A percentile compares a stretch with the other conserved stretches of the same genome.
Evolutionary conservation across 2,797 vertebrate genomes (phyloP).

Genomic region (Trichosurus vulpecula): DNA sequence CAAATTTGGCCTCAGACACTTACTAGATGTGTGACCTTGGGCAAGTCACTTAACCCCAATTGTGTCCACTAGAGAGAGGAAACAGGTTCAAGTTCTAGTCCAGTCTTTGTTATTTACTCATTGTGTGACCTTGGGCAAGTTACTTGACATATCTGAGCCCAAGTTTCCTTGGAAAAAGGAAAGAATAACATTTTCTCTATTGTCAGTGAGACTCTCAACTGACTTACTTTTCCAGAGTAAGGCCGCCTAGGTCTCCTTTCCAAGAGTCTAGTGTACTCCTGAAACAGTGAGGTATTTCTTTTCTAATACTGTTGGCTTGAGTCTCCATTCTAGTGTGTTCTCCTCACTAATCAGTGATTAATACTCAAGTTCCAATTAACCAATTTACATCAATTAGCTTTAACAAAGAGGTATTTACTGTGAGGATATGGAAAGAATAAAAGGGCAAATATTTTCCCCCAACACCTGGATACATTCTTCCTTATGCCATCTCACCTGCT

Average conservation of each 20-base stretch:
- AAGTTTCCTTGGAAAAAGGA: not conserved
- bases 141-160: not conserved
- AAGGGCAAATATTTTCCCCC: not conserved
- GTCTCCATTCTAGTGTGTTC: not conserved
- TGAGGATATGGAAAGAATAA: not conserved
- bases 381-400: not conserved
- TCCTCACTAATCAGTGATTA: not conserved
- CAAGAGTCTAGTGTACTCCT: not conserved
- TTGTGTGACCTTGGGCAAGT: not conserved
- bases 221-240: not conserved
- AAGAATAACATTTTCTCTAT: not conserved
- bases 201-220: not conserved
- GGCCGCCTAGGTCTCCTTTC: not conserved
- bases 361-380: not conserved
- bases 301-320: not conserved
- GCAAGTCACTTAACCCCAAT: not conserved
- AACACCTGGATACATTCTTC: not conserved
- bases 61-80: not conserved
- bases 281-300: not conserved
- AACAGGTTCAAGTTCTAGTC: not conserved
- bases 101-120: not conserved
- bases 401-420: not conserved
- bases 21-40: not conserved
- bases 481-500: not conserved
- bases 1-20: not conserved